These are phyloP conservation scores for Pseudocheirus occidentalis DNA, from an alignment of 2,797 vertebrate species.

Conservation along the genomic window DNA sequence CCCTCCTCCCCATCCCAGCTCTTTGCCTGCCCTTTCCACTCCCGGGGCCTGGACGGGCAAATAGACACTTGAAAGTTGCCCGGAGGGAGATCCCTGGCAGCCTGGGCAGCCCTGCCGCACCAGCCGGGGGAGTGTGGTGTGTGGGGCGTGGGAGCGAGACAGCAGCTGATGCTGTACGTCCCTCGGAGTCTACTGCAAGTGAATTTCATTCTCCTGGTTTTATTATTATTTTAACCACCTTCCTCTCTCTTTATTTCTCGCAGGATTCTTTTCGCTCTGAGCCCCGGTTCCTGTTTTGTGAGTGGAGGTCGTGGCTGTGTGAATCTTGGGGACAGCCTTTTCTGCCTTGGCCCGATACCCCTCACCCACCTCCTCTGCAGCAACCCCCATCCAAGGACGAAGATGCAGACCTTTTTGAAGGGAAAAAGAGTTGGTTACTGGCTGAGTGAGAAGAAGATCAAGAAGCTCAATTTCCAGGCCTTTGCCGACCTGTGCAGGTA, in stretches of 20 bases:
- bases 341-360: constrained; percentile 68
- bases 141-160: neutral
- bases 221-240: neutral
- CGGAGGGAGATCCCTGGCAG: neutral
- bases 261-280: constrained; percentile 58
- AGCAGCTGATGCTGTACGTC: neutral
- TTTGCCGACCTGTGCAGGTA: constrained; percentile 98
- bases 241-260: constrained; percentile 9
- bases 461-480: constrained; percentile 98
- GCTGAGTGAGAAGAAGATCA: constrained; percentile 99
- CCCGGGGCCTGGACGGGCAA: constrained; percentile 41
- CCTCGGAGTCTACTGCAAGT: neutral
- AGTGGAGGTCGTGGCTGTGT: constrained; percentile 72
- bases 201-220: neutral
- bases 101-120: neutral
- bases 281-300: constrained; percentile 69
- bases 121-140: neutral
- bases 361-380: constrained; percentile 44
- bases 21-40: constrained; percentile 40
- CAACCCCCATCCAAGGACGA: constrained; percentile 67
- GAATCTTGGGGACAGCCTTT: constrained; percentile 41
- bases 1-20: constrained; percentile 40
- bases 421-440: constrained; percentile 97
- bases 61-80: neutral
- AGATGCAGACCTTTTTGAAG: constrained; percentile 97